These are phyloP conservation scores for Protula sp. DNA, from an alignment of 2,888 invertebrate species.

Conservation along the genomic window DNA sequence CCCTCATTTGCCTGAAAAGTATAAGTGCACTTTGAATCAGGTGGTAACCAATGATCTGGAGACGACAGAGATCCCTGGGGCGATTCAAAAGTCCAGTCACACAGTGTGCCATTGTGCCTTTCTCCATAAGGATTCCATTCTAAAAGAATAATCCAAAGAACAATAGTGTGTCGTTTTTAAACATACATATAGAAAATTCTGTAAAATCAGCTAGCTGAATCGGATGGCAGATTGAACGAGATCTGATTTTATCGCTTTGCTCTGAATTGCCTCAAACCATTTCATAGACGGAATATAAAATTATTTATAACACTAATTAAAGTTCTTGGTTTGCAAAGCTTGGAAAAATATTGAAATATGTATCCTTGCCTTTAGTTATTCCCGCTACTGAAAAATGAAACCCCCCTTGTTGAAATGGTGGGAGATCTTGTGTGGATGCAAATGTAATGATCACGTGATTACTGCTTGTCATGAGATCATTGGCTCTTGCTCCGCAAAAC, in stretches of 20 bases:
- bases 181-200: too few relatives aligned
- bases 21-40: conserved; percentile 15
- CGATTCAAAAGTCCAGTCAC: conserved; percentile 19
- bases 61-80: conserved; percentile 19
- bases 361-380: conserved; percentile 16
- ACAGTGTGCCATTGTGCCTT: conserved; percentile 3
- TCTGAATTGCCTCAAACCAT: too few relatives aligned
- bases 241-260: too few relatives aligned
- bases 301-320: too few relatives aligned
- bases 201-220: too few relatives aligned
- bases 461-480: conserved; percentile 14
- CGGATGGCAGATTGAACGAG: too few relatives aligned
- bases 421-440: conserved; percentile 10
- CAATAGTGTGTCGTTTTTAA: too few relatives aligned
- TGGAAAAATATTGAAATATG: too few relatives aligned
- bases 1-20: conserved; percentile 9
- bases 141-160: too few relatives aligned
- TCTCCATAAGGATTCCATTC: conserved; percentile 16
- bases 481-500: conserved; percentile 13
- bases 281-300: too few relatives aligned
- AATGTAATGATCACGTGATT: conserved; percentile 14
- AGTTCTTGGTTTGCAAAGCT: too few relatives aligned
- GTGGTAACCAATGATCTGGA: conserved; percentile 23
- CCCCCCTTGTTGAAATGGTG: conserved; percentile 13
- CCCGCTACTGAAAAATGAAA: conserved; percentile 13